A percentile compares a stretch with the other conserved stretches of the same genome.
Evolutionary conservation across 2,797 vertebrate genomes (phyloP).

Genomic region (Oreortyx pictus): DNA sequence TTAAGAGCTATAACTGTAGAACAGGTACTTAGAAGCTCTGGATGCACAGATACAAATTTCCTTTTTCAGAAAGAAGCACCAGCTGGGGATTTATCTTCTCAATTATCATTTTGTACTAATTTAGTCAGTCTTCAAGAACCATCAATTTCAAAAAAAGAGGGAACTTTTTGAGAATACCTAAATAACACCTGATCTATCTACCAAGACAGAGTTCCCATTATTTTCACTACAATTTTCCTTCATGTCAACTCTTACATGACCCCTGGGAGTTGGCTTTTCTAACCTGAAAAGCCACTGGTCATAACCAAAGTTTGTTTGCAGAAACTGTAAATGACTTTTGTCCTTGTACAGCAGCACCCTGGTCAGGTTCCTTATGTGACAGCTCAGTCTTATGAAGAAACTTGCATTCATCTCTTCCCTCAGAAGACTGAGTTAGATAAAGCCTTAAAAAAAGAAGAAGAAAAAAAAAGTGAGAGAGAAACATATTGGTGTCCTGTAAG

Average conservation of each 20-base stretch:
- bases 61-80: neutral
- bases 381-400: neutral
- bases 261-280: neutral
- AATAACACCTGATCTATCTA: neutral
- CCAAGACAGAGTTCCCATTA: neutral
- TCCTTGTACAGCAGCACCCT: neutral
- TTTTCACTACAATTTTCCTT: neutral
- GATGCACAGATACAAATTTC: neutral
- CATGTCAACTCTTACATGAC: neutral
- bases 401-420: neutral
- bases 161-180: neutral
- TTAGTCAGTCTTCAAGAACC: neutral
- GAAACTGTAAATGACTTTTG: conserved; percentile 8
- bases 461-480: neutral
- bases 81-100: neutral
- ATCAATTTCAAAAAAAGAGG: neutral
- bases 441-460: neutral
- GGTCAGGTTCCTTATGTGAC: neutral
- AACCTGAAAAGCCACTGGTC: neutral
- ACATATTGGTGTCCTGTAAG: conserved; percentile 23
- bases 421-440: neutral
- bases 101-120: neutral
- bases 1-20: conserved; percentile 2
- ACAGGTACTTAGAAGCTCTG: neutral
- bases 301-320: conserved; percentile 49